Conservation (phyloP, 2,888 invertebrate genomes). For the Mythimna vitellina region DNA sequence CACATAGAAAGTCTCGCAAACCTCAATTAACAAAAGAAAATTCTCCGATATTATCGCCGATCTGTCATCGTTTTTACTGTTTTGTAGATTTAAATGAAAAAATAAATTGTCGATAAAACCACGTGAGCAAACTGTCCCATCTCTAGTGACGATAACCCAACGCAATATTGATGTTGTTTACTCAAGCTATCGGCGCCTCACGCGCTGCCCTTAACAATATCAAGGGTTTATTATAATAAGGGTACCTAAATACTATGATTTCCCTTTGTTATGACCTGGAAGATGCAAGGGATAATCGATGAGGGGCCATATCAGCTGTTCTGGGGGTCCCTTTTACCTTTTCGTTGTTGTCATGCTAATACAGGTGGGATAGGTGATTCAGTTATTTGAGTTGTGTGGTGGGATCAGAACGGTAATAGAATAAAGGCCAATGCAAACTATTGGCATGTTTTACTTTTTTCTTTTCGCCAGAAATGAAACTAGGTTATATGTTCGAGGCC, state of each 20-base stretch:
- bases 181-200: slow-evolving; percentile 74
- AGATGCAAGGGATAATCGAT: slow-evolving; percentile 55
- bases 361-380: neutral
- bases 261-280: slow-evolving; percentile 55
- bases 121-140: slow-evolving; percentile 25
- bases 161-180: slow-evolving; percentile 83
- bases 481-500: no score
- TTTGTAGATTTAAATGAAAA: no score
- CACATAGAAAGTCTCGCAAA: no score
- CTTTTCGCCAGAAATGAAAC: no score
- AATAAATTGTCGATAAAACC: slow-evolving; percentile 36
- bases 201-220: slow-evolving; percentile 72
- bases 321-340: slow-evolving; percentile 4
- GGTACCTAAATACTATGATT: slow-evolving; percentile 56
- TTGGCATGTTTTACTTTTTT: no score
- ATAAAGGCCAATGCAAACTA: no score
- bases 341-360: slow-evolving; percentile 34
- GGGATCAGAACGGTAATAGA: neutral
- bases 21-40: no score
- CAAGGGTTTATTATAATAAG: slow-evolving; percentile 71
- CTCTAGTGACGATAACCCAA: slow-evolving; percentile 64
- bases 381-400: neutral
- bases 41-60: no score
- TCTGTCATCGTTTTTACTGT: no score
- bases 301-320: slow-evolving; percentile 38